Conservation (phyloP, 2,888 invertebrate species). For the Meloe dianella region DNA sequence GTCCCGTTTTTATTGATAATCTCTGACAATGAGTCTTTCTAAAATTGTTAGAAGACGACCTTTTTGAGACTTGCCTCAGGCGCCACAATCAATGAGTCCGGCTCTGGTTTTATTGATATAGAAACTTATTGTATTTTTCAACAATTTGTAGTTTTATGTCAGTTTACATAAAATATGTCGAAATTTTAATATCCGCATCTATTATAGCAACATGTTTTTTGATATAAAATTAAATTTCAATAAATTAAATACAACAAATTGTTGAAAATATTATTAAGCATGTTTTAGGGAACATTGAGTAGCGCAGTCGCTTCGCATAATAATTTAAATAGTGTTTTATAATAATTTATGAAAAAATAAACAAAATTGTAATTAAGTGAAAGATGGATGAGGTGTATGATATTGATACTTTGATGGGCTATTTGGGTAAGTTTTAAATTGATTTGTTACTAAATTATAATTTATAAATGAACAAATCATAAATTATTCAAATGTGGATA, state of each 20-base stretch:
- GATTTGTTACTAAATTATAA: background rate
- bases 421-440: conserved; percentile 44
- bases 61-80: too few relatives aligned
- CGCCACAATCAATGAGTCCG: too few relatives aligned
- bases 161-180: background rate
- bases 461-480: background rate
- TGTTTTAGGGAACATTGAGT: background rate
- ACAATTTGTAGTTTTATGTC: background rate
- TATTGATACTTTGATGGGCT: conserved; percentile 50
- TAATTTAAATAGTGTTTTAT: conserved; percentile 1
- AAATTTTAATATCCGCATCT: background rate
- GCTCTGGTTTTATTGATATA: too few relatives aligned
- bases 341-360: too few relatives aligned
- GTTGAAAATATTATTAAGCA: too few relatives aligned
- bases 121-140: too few relatives aligned
- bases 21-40: too few relatives aligned
- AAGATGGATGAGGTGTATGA: conserved; percentile 47
- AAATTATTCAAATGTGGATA: too few relatives aligned
- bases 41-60: too few relatives aligned
- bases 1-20: too few relatives aligned
- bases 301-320: conserved; percentile 29
- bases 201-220: background rate
- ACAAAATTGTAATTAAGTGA: conserved; percentile 4
- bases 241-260: background rate
- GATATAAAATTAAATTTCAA: background rate